Base-by-base conservation (phyloP, 2,797 vertebrate genomes). In the Anabas testudineus region DNA sequence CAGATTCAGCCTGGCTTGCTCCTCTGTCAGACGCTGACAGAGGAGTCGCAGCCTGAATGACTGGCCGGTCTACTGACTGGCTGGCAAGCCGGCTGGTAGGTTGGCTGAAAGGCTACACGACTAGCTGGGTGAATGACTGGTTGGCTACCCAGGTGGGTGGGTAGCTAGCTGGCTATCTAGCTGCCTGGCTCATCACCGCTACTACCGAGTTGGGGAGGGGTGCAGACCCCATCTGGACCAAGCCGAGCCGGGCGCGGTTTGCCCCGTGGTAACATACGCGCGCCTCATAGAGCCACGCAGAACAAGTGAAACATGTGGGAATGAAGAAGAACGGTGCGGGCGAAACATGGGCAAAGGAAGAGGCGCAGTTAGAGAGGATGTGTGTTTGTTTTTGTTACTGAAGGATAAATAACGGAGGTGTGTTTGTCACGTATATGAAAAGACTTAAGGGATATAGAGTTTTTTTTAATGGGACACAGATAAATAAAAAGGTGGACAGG, bases 41-140 rank as follows among this genome's bases (percentile, higher is more conserved):
- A 74, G 76, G 54, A 87, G 82, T 77, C 60, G 58, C 76, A 76
- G 87, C 76, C 86, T 76, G 84, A 71, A 77, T 57, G 76, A 83
- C 81, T 83, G 81, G 87, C 83, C 71, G 74, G 36, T 89, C 74
- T 81, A 71, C 78, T 81, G 83, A 86, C 81, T n/a, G n/a, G 67
- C 80, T 87, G 88, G 86, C 85, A 71, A 61, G 80, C 78, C 79
- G 80, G 78, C 74, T 72, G 78, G 56, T 61, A 37, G 76, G 72
- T 84, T 90, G 88, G 88, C 88, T 71, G 67, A 69, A 53, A 74
- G 78, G 81, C 81, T 73, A 39, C 70, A 73, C 67, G 85, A 84
- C 77, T 84, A 86, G 82, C 81, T 82, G 85, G 82, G 74, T 83
- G 80, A 85, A 82, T 81, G 86, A 86, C 90, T 87, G 87, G 78